A percentile compares a stretch with the other conserved stretches of the same genome.
phyloP scores from a whole-genome alignment of 2,797 vertebrate genomes.

The Cebuella pygmaea region DNA sequence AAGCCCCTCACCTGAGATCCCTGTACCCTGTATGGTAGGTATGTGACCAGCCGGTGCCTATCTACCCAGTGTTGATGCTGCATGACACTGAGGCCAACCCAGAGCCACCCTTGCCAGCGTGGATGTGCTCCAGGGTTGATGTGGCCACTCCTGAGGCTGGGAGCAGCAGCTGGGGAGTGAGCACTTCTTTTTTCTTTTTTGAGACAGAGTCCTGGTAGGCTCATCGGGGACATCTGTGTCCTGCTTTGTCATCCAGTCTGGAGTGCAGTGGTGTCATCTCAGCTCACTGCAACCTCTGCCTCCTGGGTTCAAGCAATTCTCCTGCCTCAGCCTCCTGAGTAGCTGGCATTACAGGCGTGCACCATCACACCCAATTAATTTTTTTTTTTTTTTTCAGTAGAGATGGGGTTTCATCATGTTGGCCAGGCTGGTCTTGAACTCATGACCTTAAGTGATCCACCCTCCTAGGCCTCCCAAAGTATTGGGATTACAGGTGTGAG shows the following conservation, averaged over 20 bases:
- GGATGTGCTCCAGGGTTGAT: background rate
- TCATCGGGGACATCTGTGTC: no score
- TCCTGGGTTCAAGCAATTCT: background rate
- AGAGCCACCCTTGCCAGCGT: background rate
- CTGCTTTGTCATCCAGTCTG: background rate
- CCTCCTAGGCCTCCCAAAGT: background rate
- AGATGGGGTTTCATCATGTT: background rate
- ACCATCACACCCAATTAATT: background rate
- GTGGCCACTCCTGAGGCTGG: background rate
- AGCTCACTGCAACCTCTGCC: background rate
- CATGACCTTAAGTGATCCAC: background rate
- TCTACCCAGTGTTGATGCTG: fast-evolving
- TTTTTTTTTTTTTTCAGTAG: background rate
- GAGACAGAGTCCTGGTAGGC: background rate
- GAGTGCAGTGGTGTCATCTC: background rate
- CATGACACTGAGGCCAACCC: background rate
- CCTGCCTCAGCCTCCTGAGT: background rate
- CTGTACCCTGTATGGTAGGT: fast-evolving
- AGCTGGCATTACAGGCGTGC: background rate
- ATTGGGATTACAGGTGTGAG: background rate
- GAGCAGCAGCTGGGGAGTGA: background rate
- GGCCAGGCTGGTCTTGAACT: background rate
- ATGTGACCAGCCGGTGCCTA: fast-evolving
- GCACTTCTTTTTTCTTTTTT: background rate
- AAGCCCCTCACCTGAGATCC: background rate